Conservation (phyloP, 2,113 vertebrate species). For the Sebastes fasciatus region DNA sequence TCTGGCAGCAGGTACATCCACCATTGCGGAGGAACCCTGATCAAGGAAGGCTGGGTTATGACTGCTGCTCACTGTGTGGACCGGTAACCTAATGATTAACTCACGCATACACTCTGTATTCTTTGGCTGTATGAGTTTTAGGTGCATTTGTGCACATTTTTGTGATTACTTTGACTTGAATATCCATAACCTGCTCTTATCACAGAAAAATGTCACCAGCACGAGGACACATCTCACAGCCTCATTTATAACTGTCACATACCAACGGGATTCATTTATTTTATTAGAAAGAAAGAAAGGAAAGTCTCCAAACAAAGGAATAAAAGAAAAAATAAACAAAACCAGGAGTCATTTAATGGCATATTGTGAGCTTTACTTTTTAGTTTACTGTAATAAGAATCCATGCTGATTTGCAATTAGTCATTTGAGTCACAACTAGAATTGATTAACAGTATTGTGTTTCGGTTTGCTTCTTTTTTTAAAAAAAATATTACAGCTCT, state of each 20-base stretch:
- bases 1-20: slow-evolving; percentile 83
- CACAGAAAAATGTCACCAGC: slow-evolving; percentile 37
- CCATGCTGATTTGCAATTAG: neutral
- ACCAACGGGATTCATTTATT: slow-evolving; percentile 1
- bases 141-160: neutral
- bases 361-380: neutral
- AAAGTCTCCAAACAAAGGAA: neutral
- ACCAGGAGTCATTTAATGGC: neutral
- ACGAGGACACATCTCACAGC: neutral
- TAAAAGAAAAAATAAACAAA: slow-evolving; percentile 1
- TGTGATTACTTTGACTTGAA: slow-evolving; percentile 11
- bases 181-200: slow-evolving; percentile 7
- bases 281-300: slow-evolving; percentile 21
- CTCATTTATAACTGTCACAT: slow-evolving; percentile 45
- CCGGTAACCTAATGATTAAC: slow-evolving; percentile 67
- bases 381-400: neutral
- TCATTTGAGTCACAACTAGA: neutral
- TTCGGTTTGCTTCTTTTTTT: slow-evolving; percentile 3
- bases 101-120: neutral
- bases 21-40: slow-evolving; percentile 90
- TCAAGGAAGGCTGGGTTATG: slow-evolving; percentile 88
- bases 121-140: neutral
- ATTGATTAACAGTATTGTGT: neutral
- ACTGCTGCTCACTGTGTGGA: slow-evolving; percentile 91
- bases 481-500: slow-evolving; percentile 10